Conservation (phyloP, 2,888 invertebrate species). For the Drosophila pseudotakahashii region DNA sequence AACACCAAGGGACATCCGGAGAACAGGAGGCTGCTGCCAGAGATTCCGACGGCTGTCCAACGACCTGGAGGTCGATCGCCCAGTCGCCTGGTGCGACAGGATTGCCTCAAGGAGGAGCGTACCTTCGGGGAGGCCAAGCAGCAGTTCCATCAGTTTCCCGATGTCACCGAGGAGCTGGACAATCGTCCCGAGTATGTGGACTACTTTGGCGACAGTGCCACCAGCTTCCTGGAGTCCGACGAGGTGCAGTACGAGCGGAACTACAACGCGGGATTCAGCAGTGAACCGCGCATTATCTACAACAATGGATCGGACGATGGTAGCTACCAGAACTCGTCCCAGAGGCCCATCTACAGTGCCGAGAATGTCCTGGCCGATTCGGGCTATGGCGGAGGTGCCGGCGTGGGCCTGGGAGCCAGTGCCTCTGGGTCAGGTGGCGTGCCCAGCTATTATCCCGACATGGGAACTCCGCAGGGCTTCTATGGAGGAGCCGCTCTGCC, state of each 20-base stretch:
- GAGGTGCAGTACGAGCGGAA: conserved; percentile 83
- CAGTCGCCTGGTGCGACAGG: conserved; percentile 82
- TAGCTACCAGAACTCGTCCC: conserved; percentile 58
- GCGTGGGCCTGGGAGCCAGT: conserved; percentile 23
- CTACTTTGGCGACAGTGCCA: conserved; percentile 79
- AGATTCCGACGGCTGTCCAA: conserved; percentile 79
- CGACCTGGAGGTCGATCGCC: conserved; percentile 75
- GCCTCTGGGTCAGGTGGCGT: conserved; percentile 33
- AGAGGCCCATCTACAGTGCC: conserved; percentile 79
- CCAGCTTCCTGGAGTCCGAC: conserved; percentile 81
- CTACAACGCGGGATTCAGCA: conserved; percentile 81
- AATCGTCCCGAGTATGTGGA: conserved; percentile 77
- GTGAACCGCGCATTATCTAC: conserved; percentile 82
- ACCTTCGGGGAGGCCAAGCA: conserved; percentile 84
- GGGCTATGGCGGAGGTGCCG: conserved; percentile 49
- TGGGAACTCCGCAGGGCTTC: conserved; percentile 28
- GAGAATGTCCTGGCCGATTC: conserved; percentile 72
- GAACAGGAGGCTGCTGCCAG: conserved; percentile 81
- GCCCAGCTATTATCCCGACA: conserved; percentile 57
- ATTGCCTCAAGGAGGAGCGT: conserved; percentile 83
- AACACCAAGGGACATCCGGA: conserved; percentile 77
- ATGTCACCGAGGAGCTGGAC: conserved; percentile 80
- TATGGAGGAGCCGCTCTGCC: conserved; percentile 74
- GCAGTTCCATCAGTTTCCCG: conserved; percentile 80
- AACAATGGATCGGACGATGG: conserved; percentile 79